Conservation (phyloP, 2,888 invertebrate genomes). For the Rhingia campestris region DNA sequence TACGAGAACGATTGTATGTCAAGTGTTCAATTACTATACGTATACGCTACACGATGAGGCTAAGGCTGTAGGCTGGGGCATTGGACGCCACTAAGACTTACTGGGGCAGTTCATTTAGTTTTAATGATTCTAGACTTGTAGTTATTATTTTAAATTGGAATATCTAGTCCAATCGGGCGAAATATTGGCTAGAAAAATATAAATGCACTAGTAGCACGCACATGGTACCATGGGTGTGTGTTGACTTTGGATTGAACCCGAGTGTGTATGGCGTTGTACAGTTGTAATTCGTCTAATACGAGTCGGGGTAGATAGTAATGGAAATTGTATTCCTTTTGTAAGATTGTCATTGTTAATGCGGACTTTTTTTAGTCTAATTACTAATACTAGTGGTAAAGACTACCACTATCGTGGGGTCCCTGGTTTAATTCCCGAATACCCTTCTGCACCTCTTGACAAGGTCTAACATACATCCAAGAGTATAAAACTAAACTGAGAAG, state of each 20-base stretch:
- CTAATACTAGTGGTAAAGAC: too few relatives aligned
- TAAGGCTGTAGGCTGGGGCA: slow-evolving; percentile 36
- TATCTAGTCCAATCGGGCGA: slow-evolving; percentile 72
- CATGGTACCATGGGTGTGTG: background rate
- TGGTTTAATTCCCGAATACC: too few relatives aligned
- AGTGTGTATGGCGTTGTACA: background rate
- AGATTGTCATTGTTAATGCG: too few relatives aligned
- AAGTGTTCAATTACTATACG: slow-evolving; percentile 70
- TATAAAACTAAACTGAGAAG: too few relatives aligned
- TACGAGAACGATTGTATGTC: slow-evolving; percentile 64
- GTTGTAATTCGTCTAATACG: background rate
- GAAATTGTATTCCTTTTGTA: too few relatives aligned
- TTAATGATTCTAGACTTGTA: slow-evolving; percentile 68
- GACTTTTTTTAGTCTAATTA: too few relatives aligned
- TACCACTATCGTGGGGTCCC: too few relatives aligned
- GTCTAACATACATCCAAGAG: too few relatives aligned
- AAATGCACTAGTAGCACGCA: slow-evolving; percentile 30
- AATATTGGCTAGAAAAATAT: slow-evolving; percentile 54
- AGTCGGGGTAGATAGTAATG: too few relatives aligned
- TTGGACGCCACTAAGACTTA: slow-evolving; percentile 59
- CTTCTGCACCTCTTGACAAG: too few relatives aligned
- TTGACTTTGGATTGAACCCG: background rate
- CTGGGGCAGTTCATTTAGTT: slow-evolving; percentile 72
- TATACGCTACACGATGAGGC: slow-evolving; percentile 16
- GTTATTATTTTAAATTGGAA: slow-evolving; percentile 73